Percentiles rank a stretch among this genome's conserved stretches.
Evolutionary conservation across 2,888 invertebrate species (phyloP).

Genomic region (Acleris literana): DNA sequence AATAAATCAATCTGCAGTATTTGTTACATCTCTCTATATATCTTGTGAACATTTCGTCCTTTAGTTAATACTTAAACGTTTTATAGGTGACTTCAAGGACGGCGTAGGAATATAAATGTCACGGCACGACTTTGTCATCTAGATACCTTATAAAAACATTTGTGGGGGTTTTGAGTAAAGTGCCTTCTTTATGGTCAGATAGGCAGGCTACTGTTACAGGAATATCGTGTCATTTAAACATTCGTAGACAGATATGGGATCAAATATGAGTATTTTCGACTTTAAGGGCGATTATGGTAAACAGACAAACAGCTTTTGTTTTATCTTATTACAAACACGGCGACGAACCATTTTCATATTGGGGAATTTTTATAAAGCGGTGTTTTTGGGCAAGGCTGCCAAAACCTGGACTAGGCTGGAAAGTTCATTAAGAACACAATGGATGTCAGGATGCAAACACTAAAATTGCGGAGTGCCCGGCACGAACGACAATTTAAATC

Average conservation of each 20-base stretch:
- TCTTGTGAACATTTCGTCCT: constrained; percentile 2
- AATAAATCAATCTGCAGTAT: too few species aligned
- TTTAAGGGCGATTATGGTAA: constrained; percentile 33
- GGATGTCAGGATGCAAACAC: background rate
- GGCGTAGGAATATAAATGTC: constrained; percentile 17
- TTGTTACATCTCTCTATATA: background rate
- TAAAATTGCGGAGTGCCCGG: background rate
- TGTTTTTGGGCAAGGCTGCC: background rate
- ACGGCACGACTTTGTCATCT: constrained; percentile 12
- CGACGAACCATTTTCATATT: constrained; percentile 12
- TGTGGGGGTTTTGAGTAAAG: constrained; percentile 12
- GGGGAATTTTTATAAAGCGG: constrained; percentile 9
- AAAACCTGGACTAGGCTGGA: background rate
- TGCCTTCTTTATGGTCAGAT: constrained; percentile 8
- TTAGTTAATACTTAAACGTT: constrained; percentile 25
- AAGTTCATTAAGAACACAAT: background rate
- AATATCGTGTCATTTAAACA: constrained; percentile 1
- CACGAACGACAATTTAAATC: too few species aligned
- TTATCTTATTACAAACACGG: constrained; percentile 22
- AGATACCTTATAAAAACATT: constrained; percentile 18
- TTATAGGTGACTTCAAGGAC: constrained; percentile 22
- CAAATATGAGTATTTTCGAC: constrained; percentile 29
- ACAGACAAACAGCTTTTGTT: constrained; percentile 25
- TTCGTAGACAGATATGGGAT: constrained; percentile 25
- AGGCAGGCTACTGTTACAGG: background rate